phyloP scores from a whole-genome alignment of 2,113 vertebrate genomes.

The Odocoileus virginianus region DNA sequence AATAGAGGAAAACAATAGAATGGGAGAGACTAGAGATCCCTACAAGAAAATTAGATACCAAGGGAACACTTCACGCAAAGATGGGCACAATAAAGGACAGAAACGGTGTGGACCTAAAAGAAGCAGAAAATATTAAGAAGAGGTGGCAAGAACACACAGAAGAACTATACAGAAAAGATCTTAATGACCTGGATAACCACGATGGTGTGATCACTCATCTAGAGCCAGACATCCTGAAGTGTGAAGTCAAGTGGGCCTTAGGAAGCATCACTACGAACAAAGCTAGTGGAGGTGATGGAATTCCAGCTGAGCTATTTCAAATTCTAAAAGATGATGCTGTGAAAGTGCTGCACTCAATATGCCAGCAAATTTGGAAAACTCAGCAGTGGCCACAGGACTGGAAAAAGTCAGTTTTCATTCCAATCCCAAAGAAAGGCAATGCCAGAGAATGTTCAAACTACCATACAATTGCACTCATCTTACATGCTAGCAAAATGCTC shows the following conservation, averaged over 20 bases:
- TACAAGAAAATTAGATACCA: not conserved
- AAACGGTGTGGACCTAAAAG: not conserved
- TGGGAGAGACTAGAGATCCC: not conserved
- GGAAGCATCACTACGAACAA: not conserved
- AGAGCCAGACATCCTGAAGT: not conserved
- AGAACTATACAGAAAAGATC: not conserved
- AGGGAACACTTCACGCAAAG: not conserved
- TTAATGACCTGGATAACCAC: not conserved
- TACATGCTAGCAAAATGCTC: not conserved
- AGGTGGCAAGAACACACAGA: not conserved
- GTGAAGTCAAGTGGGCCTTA: not conserved
- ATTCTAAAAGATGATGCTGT: not conserved
- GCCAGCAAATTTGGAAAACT: not conserved
- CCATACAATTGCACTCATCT: not conserved
- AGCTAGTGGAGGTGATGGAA: not conserved
- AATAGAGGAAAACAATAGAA: not conserved
- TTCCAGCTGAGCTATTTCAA: not conserved
- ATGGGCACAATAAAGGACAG: not conserved
- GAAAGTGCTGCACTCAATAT: not conserved
- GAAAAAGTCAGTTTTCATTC: not conserved
- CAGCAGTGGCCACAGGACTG: not conserved
- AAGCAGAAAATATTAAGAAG: not conserved
- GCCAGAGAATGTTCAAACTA: not conserved
- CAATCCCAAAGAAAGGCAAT: not conserved
- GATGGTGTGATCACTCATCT: not conserved